These are phyloP conservation scores for Drosophila subobscura DNA, from an alignment of 1,140 invertebrate genomes.

Conservation along the genomic window DNA sequence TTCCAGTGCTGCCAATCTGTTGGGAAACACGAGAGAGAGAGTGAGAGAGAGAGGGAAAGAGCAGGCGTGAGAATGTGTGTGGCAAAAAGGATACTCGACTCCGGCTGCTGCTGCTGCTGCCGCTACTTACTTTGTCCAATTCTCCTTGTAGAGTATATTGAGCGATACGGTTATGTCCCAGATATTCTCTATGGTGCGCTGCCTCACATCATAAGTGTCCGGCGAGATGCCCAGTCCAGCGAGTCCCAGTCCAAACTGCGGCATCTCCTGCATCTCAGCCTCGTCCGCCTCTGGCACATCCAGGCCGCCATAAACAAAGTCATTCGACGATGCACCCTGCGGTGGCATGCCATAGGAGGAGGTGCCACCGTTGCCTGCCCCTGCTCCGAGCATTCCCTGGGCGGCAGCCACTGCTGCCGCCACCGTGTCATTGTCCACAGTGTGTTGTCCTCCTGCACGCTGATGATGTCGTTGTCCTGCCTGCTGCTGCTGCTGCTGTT, in stretches of 20 bases:
- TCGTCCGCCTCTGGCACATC: constrained; percentile 71
- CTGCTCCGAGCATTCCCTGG: constrained; percentile 30
- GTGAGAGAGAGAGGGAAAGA: not conserved
- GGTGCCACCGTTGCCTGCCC: constrained; percentile 31
- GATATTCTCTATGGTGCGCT: constrained; percentile 92
- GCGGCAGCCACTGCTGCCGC: constrained; percentile 52
- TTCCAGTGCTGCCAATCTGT: constrained; percentile 90
- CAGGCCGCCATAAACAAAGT: constrained; percentile 70
- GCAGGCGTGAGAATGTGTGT: not conserved
- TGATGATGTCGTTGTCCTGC: constrained; percentile 40
- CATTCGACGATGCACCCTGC: constrained; percentile 42
- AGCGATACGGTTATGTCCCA: constrained; percentile 97
- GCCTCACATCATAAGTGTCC: constrained; percentile 86
- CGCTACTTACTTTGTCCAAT: constrained; percentile 90
- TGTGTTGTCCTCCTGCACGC: constrained; percentile 34
- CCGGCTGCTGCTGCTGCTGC: too few relatives aligned
- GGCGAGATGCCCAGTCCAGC: constrained; percentile 73
- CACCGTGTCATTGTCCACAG: constrained; percentile 67
- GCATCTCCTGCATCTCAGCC: constrained; percentile 51
- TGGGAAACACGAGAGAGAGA: not conserved
- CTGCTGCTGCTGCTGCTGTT: constrained; percentile 40
- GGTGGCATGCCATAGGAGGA: too few relatives aligned
- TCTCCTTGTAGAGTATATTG: constrained; percentile 97
- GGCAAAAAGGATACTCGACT: not conserved
- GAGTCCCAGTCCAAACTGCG: constrained; percentile 69